These are phyloP conservation scores for Procavia capensis DNA, from an alignment of 2,113 vertebrate genomes.

Conservation along the genomic window DNA sequence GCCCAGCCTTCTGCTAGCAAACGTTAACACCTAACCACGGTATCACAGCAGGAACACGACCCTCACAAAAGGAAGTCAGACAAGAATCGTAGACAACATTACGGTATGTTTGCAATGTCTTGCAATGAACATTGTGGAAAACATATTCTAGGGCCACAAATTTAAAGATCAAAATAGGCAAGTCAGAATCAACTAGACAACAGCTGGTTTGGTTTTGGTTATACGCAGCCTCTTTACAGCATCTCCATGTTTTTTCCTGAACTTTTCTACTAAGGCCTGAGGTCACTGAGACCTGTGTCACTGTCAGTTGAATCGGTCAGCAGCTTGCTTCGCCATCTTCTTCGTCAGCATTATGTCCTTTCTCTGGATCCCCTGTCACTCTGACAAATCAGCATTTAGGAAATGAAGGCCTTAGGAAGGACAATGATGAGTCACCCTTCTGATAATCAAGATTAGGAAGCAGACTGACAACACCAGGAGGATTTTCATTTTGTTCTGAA, in stretches of 20 bases:
- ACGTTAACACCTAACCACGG: no score
- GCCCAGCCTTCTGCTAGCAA: no score
- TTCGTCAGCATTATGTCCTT: background rate
- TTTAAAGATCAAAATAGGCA: background rate
- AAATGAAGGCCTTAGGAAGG: background rate
- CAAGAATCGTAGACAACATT: no score
- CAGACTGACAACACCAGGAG: background rate
- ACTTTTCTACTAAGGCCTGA: background rate
- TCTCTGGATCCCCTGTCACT: background rate
- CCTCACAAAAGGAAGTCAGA: no score
- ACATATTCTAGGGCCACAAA: background rate
- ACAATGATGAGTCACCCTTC: background rate
- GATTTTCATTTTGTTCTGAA: background rate
- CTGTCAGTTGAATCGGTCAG: no score
- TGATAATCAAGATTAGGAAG: background rate
- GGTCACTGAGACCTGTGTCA: background rate
- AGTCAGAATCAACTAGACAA: no score
- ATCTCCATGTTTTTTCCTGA: background rate
- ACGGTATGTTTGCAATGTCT: background rate
- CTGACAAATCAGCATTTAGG: background rate
- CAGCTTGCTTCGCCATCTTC: no score
- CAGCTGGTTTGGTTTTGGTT: no score
- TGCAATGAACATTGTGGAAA: background rate
- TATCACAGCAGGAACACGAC: no score
- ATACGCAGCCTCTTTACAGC: background rate